Base-by-base conservation (phyloP, 2,797 vertebrate genomes). In the Phalanger gymnotis region DNA sequence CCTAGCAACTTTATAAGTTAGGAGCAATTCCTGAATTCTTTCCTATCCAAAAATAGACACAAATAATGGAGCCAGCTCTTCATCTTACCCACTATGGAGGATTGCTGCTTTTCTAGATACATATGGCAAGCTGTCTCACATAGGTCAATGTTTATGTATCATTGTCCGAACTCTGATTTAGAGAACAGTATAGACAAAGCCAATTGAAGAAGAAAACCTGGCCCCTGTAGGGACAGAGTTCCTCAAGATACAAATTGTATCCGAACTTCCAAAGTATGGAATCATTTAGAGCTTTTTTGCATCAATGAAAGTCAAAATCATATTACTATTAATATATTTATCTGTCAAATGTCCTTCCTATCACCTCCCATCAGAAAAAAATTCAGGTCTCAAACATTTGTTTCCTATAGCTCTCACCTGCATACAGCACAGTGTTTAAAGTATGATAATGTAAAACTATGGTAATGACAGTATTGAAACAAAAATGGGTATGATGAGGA, bases 381-480 rank as follows among this genome's bases (percentile, higher is more conserved):
- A 11, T 51, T 87, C 9, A 87, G 40, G 73, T 87, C 22, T 87
- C 73, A 87, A 87, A 34, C 73, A 28, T 87, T 87, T 87, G 73
- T 87, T 87, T 87, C 73, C 40, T 87, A 87, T 87, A 87, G 96
- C 95, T 97, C 94, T 96, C 91, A 87, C 95, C 96, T 96, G 97
- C 93, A 96, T 96, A 91, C 93, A 96, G 96, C 97, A 90, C 93
- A 96, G 66, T 54, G 53, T 94, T 96, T 95, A 96, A 95, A 97
- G 95, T 96, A 96, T 95, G 96, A 97, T 97, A 97, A 97, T 97
- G 97, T 97, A 96, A 96, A 98, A 97, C 96, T 95, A 94, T 94
- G 97, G 97, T 97, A 97, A 98, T 97, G 97, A 98, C 93, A 93
- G 97, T 91, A 98, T 97, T 96, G 97, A 98, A 97, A 97, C 95